Percentiles rank a stretch among this genome's conserved stretches.
Conservation (phyloP, 2,113 vertebrate genomes). For the Proteles cristata region DNA sequence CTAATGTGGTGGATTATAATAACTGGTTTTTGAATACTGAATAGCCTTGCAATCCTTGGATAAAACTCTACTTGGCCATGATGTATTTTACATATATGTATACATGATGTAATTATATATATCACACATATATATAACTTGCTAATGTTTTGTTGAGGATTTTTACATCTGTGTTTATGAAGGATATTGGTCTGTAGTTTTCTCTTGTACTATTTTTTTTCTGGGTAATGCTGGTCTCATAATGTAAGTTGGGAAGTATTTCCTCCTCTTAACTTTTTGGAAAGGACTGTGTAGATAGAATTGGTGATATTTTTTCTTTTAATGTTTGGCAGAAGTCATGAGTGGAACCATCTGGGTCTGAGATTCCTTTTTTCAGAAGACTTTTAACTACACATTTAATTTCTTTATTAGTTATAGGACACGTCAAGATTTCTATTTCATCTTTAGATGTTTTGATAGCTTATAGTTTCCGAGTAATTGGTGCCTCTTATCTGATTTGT, state of each 20-base stretch:
- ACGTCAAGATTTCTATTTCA: not conserved
- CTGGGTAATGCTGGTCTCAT: not conserved
- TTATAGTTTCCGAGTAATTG: not conserved
- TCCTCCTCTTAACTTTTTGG: not conserved
- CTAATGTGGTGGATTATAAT: not conserved
- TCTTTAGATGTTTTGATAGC: not conserved
- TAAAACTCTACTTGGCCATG: not conserved
- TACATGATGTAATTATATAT: not conserved
- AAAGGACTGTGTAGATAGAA: not conserved
- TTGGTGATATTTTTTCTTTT: not conserved
- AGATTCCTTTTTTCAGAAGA: not conserved
- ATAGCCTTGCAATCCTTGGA: not conserved
- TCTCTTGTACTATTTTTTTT: not conserved
- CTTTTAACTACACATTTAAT: constrained; percentile 2
- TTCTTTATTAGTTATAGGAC: not conserved
- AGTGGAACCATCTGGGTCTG: not conserved
- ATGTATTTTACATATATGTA: not conserved
- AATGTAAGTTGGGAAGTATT: not conserved
- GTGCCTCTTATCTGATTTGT: not conserved
- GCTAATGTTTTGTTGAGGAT: not conserved
- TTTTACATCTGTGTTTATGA: not conserved
- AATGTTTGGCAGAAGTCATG: not conserved
- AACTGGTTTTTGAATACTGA: not conserved
- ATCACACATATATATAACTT: not conserved
- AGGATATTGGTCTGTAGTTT: not conserved